These are phyloP conservation scores for Phaetusa simplex DNA, from an alignment of 2,113 vertebrate genomes.

Conservation along the genomic window DNA sequence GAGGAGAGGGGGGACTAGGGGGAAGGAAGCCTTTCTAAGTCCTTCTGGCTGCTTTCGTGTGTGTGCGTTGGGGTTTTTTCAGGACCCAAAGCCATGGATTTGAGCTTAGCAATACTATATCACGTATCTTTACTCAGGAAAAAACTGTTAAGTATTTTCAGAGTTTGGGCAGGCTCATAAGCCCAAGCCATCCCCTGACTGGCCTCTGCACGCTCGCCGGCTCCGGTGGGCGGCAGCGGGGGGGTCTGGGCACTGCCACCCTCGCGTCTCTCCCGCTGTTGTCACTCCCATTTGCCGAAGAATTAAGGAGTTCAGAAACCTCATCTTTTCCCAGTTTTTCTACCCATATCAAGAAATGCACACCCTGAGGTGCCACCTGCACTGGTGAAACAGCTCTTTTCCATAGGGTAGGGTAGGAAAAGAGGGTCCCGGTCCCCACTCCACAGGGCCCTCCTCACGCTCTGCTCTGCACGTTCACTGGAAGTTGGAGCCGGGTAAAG, in stretches of 20 bases:
- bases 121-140: neutral
- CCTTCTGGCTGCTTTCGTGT: neutral
- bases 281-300: accelerated
- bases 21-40: neutral
- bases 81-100: neutral
- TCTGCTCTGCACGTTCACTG: accelerated
- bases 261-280: neutral
- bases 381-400: neutral
- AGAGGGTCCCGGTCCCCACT: accelerated
- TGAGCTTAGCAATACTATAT: neutral
- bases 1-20: neutral
- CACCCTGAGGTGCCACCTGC: neutral
- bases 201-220: neutral
- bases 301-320: neutral
- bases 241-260: accelerated
- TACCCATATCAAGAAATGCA: neutral
- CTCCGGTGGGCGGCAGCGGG: neutral
- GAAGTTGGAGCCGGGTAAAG: neutral
- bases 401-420: neutral
- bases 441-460: neutral
- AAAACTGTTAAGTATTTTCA: neutral
- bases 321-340: neutral
- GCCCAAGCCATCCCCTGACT: neutral
- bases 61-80: neutral
- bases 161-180: neutral